phyloP scores from a whole-genome alignment of 1,140 invertebrate genomes.

The Neodiprion fabricii region DNA sequence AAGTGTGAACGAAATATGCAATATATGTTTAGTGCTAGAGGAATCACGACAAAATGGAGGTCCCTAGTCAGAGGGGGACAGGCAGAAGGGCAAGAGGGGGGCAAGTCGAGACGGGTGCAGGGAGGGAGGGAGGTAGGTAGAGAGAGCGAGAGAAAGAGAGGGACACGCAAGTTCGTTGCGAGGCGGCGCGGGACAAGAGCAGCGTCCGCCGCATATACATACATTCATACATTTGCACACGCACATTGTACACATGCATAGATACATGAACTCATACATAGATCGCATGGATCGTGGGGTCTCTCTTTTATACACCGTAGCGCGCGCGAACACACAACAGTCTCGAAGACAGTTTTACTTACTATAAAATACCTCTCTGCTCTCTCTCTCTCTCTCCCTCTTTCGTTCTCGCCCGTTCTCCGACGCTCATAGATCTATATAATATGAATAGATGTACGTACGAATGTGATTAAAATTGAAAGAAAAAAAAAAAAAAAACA shows the following conservation, averaged over 20 bases:
- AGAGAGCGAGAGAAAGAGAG: background rate
- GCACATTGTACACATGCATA: background rate
- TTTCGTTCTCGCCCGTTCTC: no score
- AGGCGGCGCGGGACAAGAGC: background rate
- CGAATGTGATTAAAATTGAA: no score
- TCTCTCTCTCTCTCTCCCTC: no score
- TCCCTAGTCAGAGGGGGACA: slow-evolving; percentile 30
- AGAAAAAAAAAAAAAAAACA: no score
- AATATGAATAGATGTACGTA: no score
- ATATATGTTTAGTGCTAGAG: slow-evolving; percentile 49
- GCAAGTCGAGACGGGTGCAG: slow-evolving; percentile 19
- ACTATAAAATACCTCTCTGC: background rate
- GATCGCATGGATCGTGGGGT: no score
- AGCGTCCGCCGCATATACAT: background rate
- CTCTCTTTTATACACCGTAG: no score
- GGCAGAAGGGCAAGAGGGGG: slow-evolving; percentile 18
- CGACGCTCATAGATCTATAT: no score
- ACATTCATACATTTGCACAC: background rate
- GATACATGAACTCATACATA: no score
- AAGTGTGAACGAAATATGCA: slow-evolving; percentile 36
- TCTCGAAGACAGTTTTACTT: background rate
- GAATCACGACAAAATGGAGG: slow-evolving; percentile 59
- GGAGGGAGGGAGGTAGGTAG: slow-evolving; percentile 14
- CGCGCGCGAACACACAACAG: background rate
- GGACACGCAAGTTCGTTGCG: background rate